phyloP scores from a whole-genome alignment of 2,888 invertebrate species.

The Caradrina kadenii region DNA sequence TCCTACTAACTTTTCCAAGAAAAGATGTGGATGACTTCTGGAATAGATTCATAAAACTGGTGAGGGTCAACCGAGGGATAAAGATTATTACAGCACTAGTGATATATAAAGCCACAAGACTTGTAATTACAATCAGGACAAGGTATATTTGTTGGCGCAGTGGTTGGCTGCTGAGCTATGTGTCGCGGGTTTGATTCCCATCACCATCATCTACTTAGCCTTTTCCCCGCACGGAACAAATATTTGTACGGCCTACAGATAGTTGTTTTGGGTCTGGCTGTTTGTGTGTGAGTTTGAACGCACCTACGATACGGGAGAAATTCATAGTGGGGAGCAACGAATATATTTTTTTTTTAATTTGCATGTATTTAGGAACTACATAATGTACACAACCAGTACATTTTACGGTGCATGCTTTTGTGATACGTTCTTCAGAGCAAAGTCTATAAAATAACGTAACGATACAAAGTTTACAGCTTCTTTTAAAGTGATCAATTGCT shows the following conservation, averaged over 20 bases:
- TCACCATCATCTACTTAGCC: too few species aligned
- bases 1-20: conserved; percentile 6
- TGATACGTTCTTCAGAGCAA: conserved; percentile 10
- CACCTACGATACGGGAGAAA: too few species aligned
- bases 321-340: too few species aligned
- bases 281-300: too few species aligned
- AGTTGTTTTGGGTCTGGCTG: too few species aligned
- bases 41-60: conserved; percentile 38
- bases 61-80: conserved; percentile 30
- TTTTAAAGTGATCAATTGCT: conserved; percentile 21
- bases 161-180: too few species aligned
- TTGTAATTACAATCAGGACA: background rate
- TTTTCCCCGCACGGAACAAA: too few species aligned
- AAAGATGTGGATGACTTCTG: conserved; percentile 19
- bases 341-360: too few species aligned
- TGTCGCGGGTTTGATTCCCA: too few species aligned
- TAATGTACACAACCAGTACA: background rate
- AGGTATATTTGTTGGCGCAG: background rate
- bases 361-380: background rate
- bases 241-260: too few species aligned
- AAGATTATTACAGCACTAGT: conserved; percentile 26
- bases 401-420: conserved; percentile 4
- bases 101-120: conserved; percentile 9
- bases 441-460: conserved; percentile 17
- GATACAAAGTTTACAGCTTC: conserved; percentile 17